A percentile compares a stretch with the other conserved stretches of the same genome.
Conservation (phyloP, 2,797 vertebrate genomes). For the Gobio occitaniae region DNA sequence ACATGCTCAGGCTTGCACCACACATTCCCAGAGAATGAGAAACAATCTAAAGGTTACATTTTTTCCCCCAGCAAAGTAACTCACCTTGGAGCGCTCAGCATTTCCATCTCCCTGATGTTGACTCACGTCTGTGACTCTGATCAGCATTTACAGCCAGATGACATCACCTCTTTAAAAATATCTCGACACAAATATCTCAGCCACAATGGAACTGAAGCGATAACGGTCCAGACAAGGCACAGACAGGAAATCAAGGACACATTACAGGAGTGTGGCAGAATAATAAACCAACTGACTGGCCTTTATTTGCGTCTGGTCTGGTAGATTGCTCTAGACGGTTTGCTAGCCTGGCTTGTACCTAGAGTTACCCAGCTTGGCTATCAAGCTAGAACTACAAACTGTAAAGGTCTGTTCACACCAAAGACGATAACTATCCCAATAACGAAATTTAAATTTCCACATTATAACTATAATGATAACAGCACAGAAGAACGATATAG, state of each 20-base stretch:
- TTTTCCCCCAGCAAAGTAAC: conserved; percentile 24
- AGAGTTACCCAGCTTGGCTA: neutral
- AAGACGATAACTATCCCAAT: neutral
- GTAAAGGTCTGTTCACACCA: neutral
- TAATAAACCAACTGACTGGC: conserved; percentile 17
- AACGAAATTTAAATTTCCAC: neutral
- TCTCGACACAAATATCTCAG: conserved; percentile 33
- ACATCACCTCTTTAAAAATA: conserved; percentile 64
- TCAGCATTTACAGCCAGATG: conserved; percentile 59
- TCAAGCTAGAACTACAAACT: neutral
- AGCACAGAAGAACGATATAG: neutral
- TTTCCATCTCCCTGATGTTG: conserved; percentile 56
- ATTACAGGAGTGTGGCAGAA: conserved; percentile 20
- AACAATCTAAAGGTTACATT: conserved; percentile 24
- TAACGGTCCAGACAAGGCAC: conserved; percentile 43
- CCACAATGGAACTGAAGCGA: conserved; percentile 18
- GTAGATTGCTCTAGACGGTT: neutral
- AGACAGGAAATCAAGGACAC: conserved; percentile 49
- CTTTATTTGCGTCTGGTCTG: conserved; percentile 21
- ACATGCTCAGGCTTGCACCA: conserved; percentile 40
- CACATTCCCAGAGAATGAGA: conserved; percentile 42
- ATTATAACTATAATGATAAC: neutral
- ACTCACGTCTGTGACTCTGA: conserved; percentile 63
- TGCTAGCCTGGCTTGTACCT: neutral
- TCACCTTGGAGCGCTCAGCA: conserved; percentile 53